Evolutionary conservation across 1,140 invertebrate species (phyloP).

Genomic region (Lepidostoma basale): DNA sequence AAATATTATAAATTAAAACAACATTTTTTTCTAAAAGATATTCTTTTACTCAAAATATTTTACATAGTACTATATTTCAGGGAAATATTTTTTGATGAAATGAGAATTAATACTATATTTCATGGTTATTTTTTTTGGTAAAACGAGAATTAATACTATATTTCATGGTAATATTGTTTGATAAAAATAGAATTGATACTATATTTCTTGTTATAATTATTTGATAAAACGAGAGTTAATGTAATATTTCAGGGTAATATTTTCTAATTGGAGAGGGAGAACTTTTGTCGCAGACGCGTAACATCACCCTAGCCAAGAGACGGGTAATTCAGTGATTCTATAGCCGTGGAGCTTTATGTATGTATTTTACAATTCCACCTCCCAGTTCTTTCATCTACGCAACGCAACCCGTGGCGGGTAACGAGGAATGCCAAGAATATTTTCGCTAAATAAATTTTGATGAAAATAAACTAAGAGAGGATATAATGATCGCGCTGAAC

Average conservation of each 20-base stretch:
- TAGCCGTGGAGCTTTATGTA: neutral
- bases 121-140: no score
- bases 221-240: no score
- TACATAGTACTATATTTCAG: no score
- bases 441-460: slow-evolving; percentile 46
- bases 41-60: neutral
- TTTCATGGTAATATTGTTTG: no score
- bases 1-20: neutral
- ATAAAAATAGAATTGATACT: no score
- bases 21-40: neutral
- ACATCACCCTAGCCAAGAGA: slow-evolving; percentile 5
- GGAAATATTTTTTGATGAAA: no score
- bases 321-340: neutral
- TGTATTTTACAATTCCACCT: neutral
- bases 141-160: no score
- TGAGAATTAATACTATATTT: no score
- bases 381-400: neutral
- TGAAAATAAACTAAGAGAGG: slow-evolving; percentile 37
- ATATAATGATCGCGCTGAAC: slow-evolving; percentile 3
- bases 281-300: neutral
- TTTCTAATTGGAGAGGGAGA: neutral
- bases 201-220: no score
- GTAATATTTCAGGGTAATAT: no score
- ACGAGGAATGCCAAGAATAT: slow-evolving; percentile 30
- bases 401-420: neutral